phyloP scores from a whole-genome alignment of 1,140 invertebrate species.

The Cylas formicarius region DNA sequence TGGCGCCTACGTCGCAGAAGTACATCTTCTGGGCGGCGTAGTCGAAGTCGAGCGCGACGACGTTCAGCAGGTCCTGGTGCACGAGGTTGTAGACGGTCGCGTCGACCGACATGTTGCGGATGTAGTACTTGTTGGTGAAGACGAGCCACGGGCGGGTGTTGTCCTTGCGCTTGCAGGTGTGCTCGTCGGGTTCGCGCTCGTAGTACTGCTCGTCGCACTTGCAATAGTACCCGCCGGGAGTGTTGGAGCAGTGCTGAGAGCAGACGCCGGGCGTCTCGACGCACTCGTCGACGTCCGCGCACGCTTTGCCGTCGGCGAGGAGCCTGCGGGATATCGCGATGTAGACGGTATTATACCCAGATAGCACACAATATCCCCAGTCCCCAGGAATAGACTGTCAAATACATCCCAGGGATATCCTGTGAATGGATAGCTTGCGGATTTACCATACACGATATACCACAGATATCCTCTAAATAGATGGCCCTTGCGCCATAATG shows the following conservation, averaged over 20 bases:
- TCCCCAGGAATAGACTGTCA: too few species aligned
- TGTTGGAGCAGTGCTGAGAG: constrained; percentile 92
- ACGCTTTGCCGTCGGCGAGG: constrained; percentile 76
- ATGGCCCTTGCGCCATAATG: too few species aligned
- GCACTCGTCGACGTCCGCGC: constrained; percentile 92
- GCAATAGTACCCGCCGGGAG: constrained; percentile 90
- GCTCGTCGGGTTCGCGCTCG: constrained; percentile 75
- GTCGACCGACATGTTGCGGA: constrained; percentile 90
- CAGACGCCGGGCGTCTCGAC: constrained; percentile 82
- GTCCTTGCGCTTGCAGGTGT: constrained; percentile 85
- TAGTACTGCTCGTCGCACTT: constrained; percentile 94
- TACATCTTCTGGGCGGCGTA: constrained; percentile 76
- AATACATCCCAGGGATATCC: too few species aligned
- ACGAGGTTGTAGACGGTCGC: constrained; percentile 78
- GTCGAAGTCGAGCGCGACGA: constrained; percentile 94
- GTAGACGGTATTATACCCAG: neutral
- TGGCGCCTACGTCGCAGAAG: constrained; percentile 91
- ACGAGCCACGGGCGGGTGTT: constrained; percentile 82
- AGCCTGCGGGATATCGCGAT: constrained; percentile 45
- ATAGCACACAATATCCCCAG: too few species aligned
- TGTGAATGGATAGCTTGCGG: too few species aligned
- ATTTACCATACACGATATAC: too few species aligned
- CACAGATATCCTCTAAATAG: too few species aligned
- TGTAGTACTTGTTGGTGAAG: constrained; percentile 97
- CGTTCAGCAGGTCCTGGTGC: constrained; percentile 92